Evolutionary conservation across 2,113 vertebrate species (phyloP).

Genomic region (Corythornis vintsioides): DNA sequence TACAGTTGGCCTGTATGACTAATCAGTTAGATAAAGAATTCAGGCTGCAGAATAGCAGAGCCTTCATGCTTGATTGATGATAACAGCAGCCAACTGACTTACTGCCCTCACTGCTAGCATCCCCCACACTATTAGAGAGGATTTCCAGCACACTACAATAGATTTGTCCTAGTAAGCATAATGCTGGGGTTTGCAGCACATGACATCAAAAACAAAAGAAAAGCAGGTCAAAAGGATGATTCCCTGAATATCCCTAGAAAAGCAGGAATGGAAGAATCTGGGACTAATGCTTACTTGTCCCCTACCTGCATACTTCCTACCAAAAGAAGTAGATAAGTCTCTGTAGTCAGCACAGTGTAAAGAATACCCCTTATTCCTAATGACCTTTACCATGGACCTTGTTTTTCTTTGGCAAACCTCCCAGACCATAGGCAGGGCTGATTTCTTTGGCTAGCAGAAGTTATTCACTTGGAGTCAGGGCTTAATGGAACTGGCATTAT

Average conservation of each 20-base stretch:
- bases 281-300: neutral
- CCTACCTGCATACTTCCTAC: neutral
- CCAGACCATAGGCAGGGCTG: neutral
- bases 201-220: slow-evolving; percentile 25
- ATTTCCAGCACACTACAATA: slow-evolving; percentile 35
- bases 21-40: slow-evolving; percentile 65
- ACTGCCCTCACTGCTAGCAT: slow-evolving; percentile 37
- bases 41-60: slow-evolving; percentile 33
- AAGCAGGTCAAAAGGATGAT: slow-evolving; percentile 36
- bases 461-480: neutral
- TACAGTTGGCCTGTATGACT: slow-evolving; percentile 54
- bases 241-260: neutral
- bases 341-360: neutral
- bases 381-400: slow-evolving; percentile 20
- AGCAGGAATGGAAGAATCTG: neutral
- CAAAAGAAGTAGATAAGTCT: neutral
- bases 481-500: neutral
- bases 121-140: neutral
- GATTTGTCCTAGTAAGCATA: slow-evolving; percentile 40
- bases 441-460: neutral
- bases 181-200: neutral
- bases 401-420: slow-evolving; percentile 17
- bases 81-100: slow-evolving; percentile 57
- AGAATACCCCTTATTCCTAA: neutral
- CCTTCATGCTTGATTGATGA: slow-evolving; percentile 65